Conservation (phyloP, 2,113 vertebrate species). For the Carassius gibelio region DNA sequence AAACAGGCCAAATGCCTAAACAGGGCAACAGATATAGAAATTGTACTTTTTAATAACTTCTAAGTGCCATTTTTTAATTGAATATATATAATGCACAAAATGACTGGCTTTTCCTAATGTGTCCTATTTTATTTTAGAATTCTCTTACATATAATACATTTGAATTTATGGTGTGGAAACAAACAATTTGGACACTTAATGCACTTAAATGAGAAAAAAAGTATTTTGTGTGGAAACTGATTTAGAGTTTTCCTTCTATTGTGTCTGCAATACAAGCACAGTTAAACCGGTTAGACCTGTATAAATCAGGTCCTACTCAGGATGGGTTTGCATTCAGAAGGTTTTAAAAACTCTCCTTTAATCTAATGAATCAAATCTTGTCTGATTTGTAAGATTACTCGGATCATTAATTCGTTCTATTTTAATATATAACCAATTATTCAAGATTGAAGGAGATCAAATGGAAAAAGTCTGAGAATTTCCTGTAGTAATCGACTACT, state of each 20-base stretch:
- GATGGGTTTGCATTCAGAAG: not conserved
- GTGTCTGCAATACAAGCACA: slow-evolving; percentile 48
- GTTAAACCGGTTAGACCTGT: slow-evolving; percentile 78
- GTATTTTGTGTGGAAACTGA: slow-evolving; percentile 26
- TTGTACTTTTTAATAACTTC: not conserved
- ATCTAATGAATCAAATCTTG: not conserved
- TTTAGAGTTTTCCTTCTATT: slow-evolving; percentile 56
- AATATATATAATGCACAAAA: not conserved
- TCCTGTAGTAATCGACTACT: not conserved
- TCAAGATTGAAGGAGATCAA: not conserved
- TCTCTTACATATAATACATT: not conserved
- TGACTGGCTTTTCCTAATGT: not conserved
- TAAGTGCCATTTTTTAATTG: not conserved
- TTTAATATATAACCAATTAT: not conserved
- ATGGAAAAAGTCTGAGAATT: not conserved
- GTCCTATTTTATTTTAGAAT: not conserved
- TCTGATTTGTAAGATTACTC: not conserved
- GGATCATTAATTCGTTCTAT: not conserved
- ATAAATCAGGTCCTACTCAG: slow-evolving; percentile 22
- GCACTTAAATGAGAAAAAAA: not conserved
- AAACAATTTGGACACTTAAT: not conserved
- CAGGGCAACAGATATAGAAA: not conserved
- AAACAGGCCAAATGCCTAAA: not conserved
- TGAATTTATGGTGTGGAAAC: not conserved
- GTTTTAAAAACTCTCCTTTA: not conserved